Evolutionary conservation across 2,888 invertebrate species (phyloP), one percentile per base, ranked within the genome.

Genomic region (Cantharis flavilabris): DNA sequence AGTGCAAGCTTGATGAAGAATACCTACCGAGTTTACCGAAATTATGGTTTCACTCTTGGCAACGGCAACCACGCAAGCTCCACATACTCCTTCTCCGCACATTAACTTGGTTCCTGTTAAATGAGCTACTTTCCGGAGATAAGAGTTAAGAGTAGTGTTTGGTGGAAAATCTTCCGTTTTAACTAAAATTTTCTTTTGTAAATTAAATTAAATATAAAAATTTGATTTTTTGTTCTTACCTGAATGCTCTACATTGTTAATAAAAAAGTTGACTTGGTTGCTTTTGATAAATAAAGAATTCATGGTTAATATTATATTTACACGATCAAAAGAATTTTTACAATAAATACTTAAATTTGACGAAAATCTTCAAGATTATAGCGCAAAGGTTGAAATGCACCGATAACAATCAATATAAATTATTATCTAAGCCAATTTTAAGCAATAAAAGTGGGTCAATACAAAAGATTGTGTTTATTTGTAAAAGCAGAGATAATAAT

Each of bases 41-140:
- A 91, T 89, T 0, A 89, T 88, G 5, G 88, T 86, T 30, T 87
- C 88, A 80, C 90, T 89, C 7, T 90, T 89, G 0, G 90, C 90
- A 0, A 90, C 90, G 1, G 90, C 88, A 1, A 92, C 91, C 3
- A 91, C 88, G 83, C 94, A 94, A 0, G 91, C 91, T 0, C 94
- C 94, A 82, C 94, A 94, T 0, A 94, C 94, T 0, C 94, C 94
- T 84, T 94, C 94, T 62, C 90, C 90, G 81, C 94, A 94, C 93
- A 94, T 94, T 4, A 88, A 89, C 83, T 94, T 94, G 0, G 94
- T 94, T 0, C 94, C 94, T 2, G 90, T 91, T 0, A 94, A 86
- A 73, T 91, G 89, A 0, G 91, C 91, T 79, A 90, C 89, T 1
- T 91, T 90, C 4, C 94, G 88, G 71, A 94, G 90, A 83, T 90